Conservation (phyloP, 2,888 invertebrate species). For the Monoplex corrugatus region DNA sequence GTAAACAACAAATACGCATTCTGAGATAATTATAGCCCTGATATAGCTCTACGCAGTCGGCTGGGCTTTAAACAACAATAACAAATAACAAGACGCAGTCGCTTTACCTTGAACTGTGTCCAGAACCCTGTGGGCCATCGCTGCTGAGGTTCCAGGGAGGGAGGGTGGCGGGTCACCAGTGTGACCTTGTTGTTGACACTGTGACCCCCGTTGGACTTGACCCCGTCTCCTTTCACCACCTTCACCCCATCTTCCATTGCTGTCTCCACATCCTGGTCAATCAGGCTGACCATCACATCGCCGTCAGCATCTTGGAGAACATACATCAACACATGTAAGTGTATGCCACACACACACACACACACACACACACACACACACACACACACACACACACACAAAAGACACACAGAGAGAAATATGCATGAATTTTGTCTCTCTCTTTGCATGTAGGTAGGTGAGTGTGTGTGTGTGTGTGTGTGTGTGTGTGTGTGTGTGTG, state of each 20-base stretch:
- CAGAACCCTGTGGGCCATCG: slow-evolving; percentile 89
- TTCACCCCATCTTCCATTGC: background rate
- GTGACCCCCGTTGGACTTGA: background rate
- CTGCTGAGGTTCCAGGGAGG: background rate
- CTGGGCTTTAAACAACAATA: no score
- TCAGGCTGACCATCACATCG: slow-evolving; percentile 46
- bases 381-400: no score
- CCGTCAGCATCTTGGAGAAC: slow-evolving; percentile 29
- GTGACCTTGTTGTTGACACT: background rate
- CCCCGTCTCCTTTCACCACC: background rate
- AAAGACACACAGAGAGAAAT: no score
- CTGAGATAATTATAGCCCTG: no score
- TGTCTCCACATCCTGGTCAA: slow-evolving; percentile 50
- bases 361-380: background rate
- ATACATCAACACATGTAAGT: background rate
- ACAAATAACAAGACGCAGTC: background rate
- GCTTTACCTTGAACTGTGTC: slow-evolving; percentile 85
- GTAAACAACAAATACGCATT: no score
- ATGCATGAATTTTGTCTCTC: no score
- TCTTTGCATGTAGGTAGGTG: no score
- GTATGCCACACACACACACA: background rate
- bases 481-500: no score
- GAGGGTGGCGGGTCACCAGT: background rate
- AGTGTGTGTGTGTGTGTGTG: no score
- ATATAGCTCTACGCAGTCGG: no score